Percentiles rank a stretch among this genome's conserved stretches.
These are phyloP conservation scores for Lepidurus packardi DNA, from an alignment of 1,140 invertebrate species.

Conservation along the genomic window DNA sequence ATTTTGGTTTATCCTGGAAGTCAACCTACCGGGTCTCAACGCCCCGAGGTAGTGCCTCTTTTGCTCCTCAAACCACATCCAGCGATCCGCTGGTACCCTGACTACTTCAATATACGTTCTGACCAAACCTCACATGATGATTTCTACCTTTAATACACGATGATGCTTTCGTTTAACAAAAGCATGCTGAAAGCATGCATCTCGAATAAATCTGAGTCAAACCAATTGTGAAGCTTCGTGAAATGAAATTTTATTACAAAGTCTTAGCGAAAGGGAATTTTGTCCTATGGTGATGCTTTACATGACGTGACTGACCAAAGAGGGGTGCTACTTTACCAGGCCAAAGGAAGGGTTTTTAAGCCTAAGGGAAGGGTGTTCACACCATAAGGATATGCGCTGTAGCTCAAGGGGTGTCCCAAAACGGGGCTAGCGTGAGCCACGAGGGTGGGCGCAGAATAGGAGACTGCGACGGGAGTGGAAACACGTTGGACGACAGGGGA, in stretches of 20 bases:
- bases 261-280: not conserved
- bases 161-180: too few species aligned
- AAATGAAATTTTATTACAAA: slow-evolving; percentile 7
- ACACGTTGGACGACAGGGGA: slow-evolving; percentile 47
- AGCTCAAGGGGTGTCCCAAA: not conserved
- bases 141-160: not conserved
- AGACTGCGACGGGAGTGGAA: slow-evolving; percentile 42
- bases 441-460: slow-evolving; percentile 39
- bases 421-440: not conserved
- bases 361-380: not conserved
- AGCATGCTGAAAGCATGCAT: too few species aligned
- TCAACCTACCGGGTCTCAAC: not conserved
- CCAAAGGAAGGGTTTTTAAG: not conserved
- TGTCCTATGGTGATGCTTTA: not conserved
- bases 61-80: not conserved
- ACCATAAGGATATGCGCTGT: not conserved
- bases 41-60: not conserved
- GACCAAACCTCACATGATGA: too few species aligned
- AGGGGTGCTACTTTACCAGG: not conserved
- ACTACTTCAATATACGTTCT: not conserved
- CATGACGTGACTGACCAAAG: not conserved
- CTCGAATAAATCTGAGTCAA: too few species aligned
- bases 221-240: not conserved
- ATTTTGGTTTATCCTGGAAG: not conserved
- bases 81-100: not conserved